Base-by-base conservation (phyloP, 2,113 vertebrate species). In the Chrysemys picta region DNA sequence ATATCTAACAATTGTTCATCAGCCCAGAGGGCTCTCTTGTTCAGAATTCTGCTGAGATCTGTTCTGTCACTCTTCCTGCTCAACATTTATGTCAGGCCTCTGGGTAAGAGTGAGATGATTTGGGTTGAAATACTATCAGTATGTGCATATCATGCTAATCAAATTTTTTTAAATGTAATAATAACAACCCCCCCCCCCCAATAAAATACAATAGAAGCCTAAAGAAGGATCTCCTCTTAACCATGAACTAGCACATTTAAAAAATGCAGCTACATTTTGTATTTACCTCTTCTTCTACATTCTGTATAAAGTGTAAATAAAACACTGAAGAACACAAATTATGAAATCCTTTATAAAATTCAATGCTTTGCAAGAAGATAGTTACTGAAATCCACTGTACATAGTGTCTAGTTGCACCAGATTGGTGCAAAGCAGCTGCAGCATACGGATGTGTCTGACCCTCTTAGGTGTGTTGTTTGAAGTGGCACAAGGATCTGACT, bases 341-440 rank as follows among this genome's bases (percentile, higher is more conserved):
- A 8, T 25, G 9, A 24, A 35, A 5, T 31, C 8, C 35, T 21
- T 72, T 22, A 72, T 35, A 72, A 72, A 72, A 38, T 72, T 72
- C 35, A 10, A 5, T 38, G 2, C 9, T 72, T 38, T 38, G 9
- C 19, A 79, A 57, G 79, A 82, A 81, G 84, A 11, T 22, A 3
- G 1, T 2, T 69, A 1, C n/a, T 59, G 2, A 53, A 49, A 31
- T 84, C 38, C 80, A 5, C 75, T 76, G 24, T 80, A 1, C 82
- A 8, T n/a, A 1, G 0, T 56, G 59, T n/a, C 0, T 4, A 62
- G 3, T 56, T 9, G 35, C 35, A 56, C 4, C 12, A 1, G 1
- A 65, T 82, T 3, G 85, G 2, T 84, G 13, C 19, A 76, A 80
- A 88, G 22, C 69, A 88, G 1, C 1, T 25, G 80, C 11, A 78